Conservation (phyloP, 2,113 vertebrate genomes). For the Rhinopomastus cyanomelas region DNA sequence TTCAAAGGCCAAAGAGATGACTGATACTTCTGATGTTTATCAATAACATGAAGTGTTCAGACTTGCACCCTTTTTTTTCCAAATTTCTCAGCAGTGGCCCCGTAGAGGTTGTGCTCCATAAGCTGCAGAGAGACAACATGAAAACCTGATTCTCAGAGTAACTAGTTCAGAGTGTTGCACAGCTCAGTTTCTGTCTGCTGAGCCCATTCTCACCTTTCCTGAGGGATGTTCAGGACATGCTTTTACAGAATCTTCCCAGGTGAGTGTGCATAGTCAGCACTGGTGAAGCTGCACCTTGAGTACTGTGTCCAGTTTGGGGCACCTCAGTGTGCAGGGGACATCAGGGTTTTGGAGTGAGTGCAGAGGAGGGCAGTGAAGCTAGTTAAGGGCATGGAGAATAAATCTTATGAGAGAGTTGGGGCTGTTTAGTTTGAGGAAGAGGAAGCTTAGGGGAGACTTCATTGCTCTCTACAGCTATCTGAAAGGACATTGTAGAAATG, state of each 20-base stretch:
- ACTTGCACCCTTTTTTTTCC: neutral
- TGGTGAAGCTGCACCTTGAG: no score
- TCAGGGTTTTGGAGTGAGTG: no score
- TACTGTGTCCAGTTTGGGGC: no score
- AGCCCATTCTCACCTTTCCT: fast-evolving
- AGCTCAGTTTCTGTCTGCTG: neutral
- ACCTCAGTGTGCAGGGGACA: no score
- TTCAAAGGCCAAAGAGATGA: neutral
- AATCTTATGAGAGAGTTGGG: no score
- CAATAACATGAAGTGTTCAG: neutral
- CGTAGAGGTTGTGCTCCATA: neutral
- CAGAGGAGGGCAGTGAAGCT: no score
- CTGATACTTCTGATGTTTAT: neutral
- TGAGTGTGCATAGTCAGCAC: no score
- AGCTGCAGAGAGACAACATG: neutral
- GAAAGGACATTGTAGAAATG: no score
- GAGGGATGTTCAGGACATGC: neutral
- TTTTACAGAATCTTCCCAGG: neutral
- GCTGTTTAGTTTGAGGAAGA: no score
- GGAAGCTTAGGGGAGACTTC: no score
- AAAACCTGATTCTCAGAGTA: neutral
- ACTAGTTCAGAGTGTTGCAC: neutral
- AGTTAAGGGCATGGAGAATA: no score
- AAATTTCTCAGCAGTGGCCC: neutral
- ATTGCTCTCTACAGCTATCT: no score